These are phyloP conservation scores for Champsocephalus esox DNA, from an alignment of 2,797 vertebrate species.

Conservation along the genomic window DNA sequence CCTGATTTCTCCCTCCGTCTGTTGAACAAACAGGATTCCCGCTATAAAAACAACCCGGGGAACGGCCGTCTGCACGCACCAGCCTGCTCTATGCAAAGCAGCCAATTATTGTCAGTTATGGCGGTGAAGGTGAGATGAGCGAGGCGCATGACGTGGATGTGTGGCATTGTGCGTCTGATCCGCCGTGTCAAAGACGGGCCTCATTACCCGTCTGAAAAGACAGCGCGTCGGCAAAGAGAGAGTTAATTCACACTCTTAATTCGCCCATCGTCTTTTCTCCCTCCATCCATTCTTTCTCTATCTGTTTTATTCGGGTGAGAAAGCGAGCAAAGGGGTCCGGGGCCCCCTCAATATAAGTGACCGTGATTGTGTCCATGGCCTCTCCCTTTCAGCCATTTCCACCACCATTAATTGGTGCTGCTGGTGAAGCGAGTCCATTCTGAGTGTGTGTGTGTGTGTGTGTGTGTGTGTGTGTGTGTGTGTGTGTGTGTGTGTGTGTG, in stretches of 20 bases:
- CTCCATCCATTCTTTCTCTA: slow-evolving; percentile 24
- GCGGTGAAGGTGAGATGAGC: slow-evolving; percentile 31
- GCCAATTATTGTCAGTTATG: slow-evolving; percentile 47
- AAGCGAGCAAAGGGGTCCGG: slow-evolving; percentile 39
- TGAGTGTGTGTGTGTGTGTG: slow-evolving; percentile 14
- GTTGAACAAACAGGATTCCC: slow-evolving; percentile 3
- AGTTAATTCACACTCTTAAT: slow-evolving; percentile 66
- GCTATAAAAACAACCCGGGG: not conserved
- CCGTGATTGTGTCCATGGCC: slow-evolving; percentile 65
- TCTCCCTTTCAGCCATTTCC: slow-evolving; percentile 58
- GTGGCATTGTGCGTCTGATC: slow-evolving; percentile 50
- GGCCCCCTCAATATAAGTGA: slow-evolving; percentile 55
- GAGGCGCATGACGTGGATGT: slow-evolving; percentile 39
- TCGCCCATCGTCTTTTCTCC: slow-evolving; percentile 21
- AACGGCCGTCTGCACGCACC: not conserved
- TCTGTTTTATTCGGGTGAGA: slow-evolving; percentile 31
- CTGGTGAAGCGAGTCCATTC: slow-evolving; percentile 57
- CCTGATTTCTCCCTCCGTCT: not conserved
- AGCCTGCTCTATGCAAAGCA: slow-evolving; percentile 32
- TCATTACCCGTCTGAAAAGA: slow-evolving; percentile 63
- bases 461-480: slow-evolving; percentile 35
- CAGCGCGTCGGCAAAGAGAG: slow-evolving; percentile 13
- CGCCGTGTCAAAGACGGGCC: slow-evolving; percentile 29
- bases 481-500: slow-evolving; percentile 25
- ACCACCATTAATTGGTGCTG: slow-evolving; percentile 67